These are phyloP conservation scores for Lucilia sericata DNA, from an alignment of 1,140 invertebrate species.

Conservation along the genomic window DNA sequence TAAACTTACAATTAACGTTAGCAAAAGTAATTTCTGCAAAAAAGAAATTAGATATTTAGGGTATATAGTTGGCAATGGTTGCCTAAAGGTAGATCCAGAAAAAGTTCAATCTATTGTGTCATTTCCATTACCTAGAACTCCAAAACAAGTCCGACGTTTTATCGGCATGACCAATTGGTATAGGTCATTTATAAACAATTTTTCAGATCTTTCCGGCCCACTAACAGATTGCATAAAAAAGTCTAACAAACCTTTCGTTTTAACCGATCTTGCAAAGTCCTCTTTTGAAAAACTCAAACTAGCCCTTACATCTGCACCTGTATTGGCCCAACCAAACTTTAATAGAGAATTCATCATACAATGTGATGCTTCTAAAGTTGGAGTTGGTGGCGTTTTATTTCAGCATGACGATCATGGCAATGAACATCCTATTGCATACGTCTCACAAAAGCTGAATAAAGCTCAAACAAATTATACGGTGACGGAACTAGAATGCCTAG, in stretches of 20 bases:
- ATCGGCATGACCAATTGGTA: constrained; percentile 38
- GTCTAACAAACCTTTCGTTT: constrained; percentile 5
- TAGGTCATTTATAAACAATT: constrained; percentile 66
- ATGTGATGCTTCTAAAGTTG: constrained; percentile 60
- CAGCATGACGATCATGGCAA: constrained; percentile 39
- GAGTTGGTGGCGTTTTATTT: too few relatives aligned
- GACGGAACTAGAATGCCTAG: constrained; percentile 56
- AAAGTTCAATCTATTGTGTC: constrained; percentile 53
- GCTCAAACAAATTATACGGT: constrained; percentile 66
- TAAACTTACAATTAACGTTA: too few relatives aligned
- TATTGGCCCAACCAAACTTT: constrained; percentile 62
- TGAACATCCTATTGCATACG: constrained; percentile 59
- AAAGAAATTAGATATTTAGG: too few relatives aligned
- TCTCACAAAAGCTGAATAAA: constrained; percentile 49
- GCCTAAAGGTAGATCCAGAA: constrained; percentile 27
- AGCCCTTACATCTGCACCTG: constrained; percentile 56
- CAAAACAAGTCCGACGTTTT: constrained; percentile 11
- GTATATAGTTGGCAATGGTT: constrained; percentile 58
- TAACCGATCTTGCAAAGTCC: background rate
- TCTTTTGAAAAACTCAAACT: constrained; percentile 46
- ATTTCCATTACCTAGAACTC: constrained; percentile 35
- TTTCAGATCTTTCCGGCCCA: constrained; percentile 57
- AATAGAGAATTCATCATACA: constrained; percentile 59
- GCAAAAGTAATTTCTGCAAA: too few relatives aligned
- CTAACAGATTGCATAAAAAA: background rate